Evolutionary conservation across 2,797 vertebrate species (phyloP), one percentile per base, ranked within the genome.

Genomic region (Rhinogobio ventralis): DNA sequence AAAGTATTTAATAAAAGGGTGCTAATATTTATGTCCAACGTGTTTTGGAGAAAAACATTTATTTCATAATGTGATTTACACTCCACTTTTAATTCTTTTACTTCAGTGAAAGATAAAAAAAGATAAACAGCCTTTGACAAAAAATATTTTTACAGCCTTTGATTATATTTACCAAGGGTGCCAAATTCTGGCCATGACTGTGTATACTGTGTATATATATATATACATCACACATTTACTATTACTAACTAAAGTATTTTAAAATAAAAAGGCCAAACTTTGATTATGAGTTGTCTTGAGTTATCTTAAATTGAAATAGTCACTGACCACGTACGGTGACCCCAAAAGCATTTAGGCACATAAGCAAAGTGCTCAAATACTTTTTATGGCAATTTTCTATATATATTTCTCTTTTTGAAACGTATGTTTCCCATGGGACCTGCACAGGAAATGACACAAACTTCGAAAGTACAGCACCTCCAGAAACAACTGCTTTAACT

Each of bases 391-490:
- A 2, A 76, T 46, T 62, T 77, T 17, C 2, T 25, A 39, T 45
- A 30, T 60, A 60, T 5, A 57, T n/a, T 9, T 42, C 9, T 42
- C 39, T 42, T 39, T n/a, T 62, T 62, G 9, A 55, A 23, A 46
- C 28, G 15, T 42, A 33, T 45, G 20, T 60, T 66, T 25, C 42
- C 8, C 4, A 55, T 55, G 33, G 10, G 19, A 42, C 15, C 10
- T 42, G 8, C 25, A 62, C 53, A 85, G 76, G 17, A 79, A 85
- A 79, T 79, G 67, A 72, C 20, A 20, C 28, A 79, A 64, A 10
- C 15, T 19, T 62, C 1, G 0, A 66, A 84, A 79, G 25, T 79
- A 25, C 7, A 15, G 13, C 28, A 25, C 5, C 20, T 55, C 49
- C 62, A 60, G 62, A 77, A 10, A 79, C 20, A 71, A 55, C 25